Base-by-base conservation (phyloP, 2,113 vertebrate genomes). In the Chinchilla lanigera region DNA sequence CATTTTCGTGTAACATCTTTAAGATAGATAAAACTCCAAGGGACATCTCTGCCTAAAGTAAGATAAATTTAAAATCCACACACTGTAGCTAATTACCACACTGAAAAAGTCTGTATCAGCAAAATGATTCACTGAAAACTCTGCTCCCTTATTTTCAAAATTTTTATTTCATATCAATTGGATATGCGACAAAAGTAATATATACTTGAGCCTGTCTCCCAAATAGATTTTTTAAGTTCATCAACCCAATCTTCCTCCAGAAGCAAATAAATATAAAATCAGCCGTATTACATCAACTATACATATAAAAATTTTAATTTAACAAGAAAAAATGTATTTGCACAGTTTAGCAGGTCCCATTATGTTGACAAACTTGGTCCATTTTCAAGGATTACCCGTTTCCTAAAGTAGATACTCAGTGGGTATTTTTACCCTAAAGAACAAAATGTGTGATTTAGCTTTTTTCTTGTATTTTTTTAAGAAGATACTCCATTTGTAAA, bases 401-500 rank as follows among this genome's bases (percentile, higher is more conserved):
- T 93, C 8, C 50, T 54, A 77, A 58, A 71, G 26, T 0, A 83
- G 20, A 58, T 5, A 83, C 5, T 56, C 44, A 86, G 47, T 6
- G 69, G 19, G 16, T 69, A 56, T 77, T 90, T 95, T 77, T 95
- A 85, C 7, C 0, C 20, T 6, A 89, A 91, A 47, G 41, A 17
- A 86, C 22, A 83, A 86, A 73, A 54, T 16, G 0, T 41, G 30
- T 35, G 0, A 85, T 87, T 96, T 96, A 99, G 80, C 93, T 95
- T 54, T 98, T 98, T 92, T 98, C 94, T 88, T 99, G 99, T 97
- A 99, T 99, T 98, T 99, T 99, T 98, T 99, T 99, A 95, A 99
- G 99, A 95, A 99, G 98, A 98, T 99, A 99, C 22, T 99, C 99
- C 99, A 99, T 99, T 96, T 99, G 99, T 61, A 99, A 97, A 98